Percentiles rank a stretch among this genome's conserved stretches.
Evolutionary conservation across 2,797 vertebrate genomes (phyloP).

Genomic region (Potorous gilbertii): DNA sequence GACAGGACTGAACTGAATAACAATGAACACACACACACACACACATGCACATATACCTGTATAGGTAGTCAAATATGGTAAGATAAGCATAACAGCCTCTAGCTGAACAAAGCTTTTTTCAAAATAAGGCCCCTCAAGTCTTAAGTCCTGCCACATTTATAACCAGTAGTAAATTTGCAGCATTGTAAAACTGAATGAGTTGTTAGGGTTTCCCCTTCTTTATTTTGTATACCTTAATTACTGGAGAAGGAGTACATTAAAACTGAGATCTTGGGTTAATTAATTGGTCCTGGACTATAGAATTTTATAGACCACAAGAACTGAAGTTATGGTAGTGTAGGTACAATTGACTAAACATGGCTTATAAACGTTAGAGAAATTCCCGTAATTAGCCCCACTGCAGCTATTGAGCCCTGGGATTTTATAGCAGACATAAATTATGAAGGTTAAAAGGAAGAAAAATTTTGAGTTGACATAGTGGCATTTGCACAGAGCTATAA

Average conservation of each 20-base stretch:
- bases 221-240: slow-evolving; percentile 78
- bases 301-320: slow-evolving; percentile 76
- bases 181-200: slow-evolving; percentile 72
- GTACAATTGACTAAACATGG: slow-evolving; percentile 79
- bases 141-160: slow-evolving; percentile 56
- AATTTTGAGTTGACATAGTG: slow-evolving; percentile 78
- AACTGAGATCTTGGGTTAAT: slow-evolving; percentile 73
- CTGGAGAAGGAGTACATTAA: slow-evolving; percentile 78
- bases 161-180: slow-evolving; percentile 63
- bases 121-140: slow-evolving; percentile 47
- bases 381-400: slow-evolving; percentile 82
- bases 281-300: slow-evolving; percentile 75
- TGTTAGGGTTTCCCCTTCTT: slow-evolving; percentile 37
- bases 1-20: not conserved
- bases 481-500: slow-evolving; percentile 81
- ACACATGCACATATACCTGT: too few relatives aligned
- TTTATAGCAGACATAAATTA: slow-evolving; percentile 81
- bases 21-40: not conserved
- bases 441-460: slow-evolving; percentile 81
- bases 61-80: not conserved
- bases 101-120: slow-evolving; percentile 25
- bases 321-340: slow-evolving; percentile 74
- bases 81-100: not conserved
- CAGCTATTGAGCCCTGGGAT: slow-evolving; percentile 76
- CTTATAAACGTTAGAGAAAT: slow-evolving; percentile 81